Conservation (phyloP, 92 coral and sea anemone species). For the Porites cylindrica region DNA sequence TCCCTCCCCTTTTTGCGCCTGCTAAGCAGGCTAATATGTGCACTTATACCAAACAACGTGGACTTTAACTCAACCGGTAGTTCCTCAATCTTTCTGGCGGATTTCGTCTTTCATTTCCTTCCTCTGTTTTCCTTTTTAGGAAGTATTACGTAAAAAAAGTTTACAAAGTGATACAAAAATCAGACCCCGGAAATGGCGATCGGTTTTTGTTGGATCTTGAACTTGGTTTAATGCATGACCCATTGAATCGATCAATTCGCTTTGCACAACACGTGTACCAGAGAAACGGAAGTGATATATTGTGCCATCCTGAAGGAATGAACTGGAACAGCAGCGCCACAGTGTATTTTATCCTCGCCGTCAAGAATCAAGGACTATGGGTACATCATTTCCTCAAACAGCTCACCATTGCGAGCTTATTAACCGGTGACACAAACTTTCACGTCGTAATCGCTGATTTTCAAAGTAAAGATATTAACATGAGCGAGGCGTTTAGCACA, state of each 20-base stretch:
- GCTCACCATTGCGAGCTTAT: neutral
- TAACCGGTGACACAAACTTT: neutral
- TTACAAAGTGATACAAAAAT: neutral
- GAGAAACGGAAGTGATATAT: neutral
- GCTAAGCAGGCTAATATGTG: no score
- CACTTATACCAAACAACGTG: no score
- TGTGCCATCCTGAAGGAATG: neutral
- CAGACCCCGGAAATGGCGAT: neutral
- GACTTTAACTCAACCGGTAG: no score
- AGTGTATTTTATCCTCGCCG: neutral
- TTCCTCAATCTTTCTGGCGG: no score
- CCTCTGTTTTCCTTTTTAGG: neutral
- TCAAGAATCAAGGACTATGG: neutral
- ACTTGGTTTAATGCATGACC: neutral
- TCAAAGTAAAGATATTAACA: neutral
- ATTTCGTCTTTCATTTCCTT: neutral
- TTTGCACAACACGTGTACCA: neutral
- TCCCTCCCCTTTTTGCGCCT: no score
- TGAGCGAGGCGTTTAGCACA: neutral
- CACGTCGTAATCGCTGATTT: neutral
- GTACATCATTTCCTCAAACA: neutral
- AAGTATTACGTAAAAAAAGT: no score
- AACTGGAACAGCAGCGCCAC: neutral
- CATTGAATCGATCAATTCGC: neutral
- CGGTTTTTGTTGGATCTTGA: neutral